phyloP scores from a whole-genome alignment of 2,113 vertebrate genomes.

The Macquaria ambigua region DNA sequence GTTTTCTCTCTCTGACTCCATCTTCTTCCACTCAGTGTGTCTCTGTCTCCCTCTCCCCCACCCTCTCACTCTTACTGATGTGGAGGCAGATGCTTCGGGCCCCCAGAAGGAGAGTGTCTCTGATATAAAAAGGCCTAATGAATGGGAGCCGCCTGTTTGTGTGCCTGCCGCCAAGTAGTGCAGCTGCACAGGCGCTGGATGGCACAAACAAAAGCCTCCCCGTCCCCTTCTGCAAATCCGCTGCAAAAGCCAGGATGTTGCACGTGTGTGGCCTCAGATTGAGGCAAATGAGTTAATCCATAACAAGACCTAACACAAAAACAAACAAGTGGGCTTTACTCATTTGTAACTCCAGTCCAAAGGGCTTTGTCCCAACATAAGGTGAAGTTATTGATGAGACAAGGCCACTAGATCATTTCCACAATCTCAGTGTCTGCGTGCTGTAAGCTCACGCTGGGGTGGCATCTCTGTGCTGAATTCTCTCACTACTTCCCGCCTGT shows the following conservation, averaged over 20 bases:
- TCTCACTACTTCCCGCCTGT: constrained; percentile 50
- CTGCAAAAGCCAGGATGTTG: constrained; percentile 48
- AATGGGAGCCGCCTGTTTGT: constrained; percentile 82
- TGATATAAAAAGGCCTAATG: constrained; percentile 84
- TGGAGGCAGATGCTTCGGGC: constrained; percentile 82
- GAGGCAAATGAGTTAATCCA: constrained; percentile 63
- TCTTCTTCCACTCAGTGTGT: constrained; percentile 48
- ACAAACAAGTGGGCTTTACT: constrained; percentile 60
- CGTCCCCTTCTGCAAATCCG: constrained; percentile 25
- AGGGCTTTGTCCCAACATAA: constrained; percentile 42
- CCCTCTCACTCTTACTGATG: constrained; percentile 55
- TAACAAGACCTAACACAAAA: constrained; percentile 54
- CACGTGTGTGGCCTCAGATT: constrained; percentile 56
- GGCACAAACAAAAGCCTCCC: constrained; percentile 65
- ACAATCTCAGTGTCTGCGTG: constrained; percentile 1
- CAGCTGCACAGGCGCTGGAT: constrained; percentile 79
- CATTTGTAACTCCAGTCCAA: constrained; percentile 44
- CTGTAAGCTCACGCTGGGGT: constrained; percentile 34
- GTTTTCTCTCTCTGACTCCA: constrained; percentile 49
- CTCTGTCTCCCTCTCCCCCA: not conserved
- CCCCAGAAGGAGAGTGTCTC: constrained; percentile 77
- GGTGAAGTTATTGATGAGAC: constrained; percentile 53
- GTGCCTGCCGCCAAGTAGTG: constrained; percentile 76
- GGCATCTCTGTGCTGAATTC: constrained; percentile 20
- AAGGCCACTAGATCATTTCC: constrained; percentile 42